Percentiles rank a stretch among this genome's conserved stretches.
phyloP scores from a whole-genome alignment of 2,888 invertebrate species.

The Mesoligia furuncula region DNA sequence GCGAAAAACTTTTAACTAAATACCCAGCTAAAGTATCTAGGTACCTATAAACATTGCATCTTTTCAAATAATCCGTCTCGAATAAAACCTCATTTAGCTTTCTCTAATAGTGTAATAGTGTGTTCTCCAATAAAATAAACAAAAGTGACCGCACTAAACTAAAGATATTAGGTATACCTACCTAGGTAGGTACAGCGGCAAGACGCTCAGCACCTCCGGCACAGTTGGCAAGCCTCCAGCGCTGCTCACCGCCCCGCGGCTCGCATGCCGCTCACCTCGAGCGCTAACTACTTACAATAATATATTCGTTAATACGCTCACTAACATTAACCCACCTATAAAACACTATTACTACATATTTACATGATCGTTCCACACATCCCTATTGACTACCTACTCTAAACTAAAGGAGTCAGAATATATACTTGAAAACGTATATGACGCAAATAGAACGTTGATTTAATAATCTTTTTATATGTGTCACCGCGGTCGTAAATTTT shows the following conservation, averaged over 20 bases:
- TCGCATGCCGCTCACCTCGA: conserved; percentile 10
- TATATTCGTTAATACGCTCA: conserved; percentile 30
- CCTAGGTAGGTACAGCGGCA: neutral
- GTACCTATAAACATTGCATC: neutral
- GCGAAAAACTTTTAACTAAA: neutral
- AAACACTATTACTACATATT: conserved; percentile 37
- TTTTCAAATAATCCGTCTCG: neutral
- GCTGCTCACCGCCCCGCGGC: conserved; percentile 14
- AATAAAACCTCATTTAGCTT: neutral
- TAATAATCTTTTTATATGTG: conserved; percentile 36
- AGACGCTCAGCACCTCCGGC: conserved; percentile 69
- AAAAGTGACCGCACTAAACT: conserved; percentile 4
- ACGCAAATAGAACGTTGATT: conserved; percentile 33
- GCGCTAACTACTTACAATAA: conserved; percentile 1
- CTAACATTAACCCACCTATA: conserved; percentile 36
- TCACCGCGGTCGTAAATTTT: conserved; percentile 30
- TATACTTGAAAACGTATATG: conserved; percentile 16
- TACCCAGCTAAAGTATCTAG: neutral
- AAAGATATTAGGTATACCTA: conserved; percentile 2
- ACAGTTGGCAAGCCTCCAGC: conserved; percentile 75
- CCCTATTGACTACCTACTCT: conserved; percentile 1
- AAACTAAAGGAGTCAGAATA: conserved; percentile 34
- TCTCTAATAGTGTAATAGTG: neutral
- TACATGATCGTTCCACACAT: conserved; percentile 31
- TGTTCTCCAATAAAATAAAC: neutral